phyloP scores from a whole-genome alignment of 2,797 vertebrate species.

The Onychomys arenicola region DNA sequence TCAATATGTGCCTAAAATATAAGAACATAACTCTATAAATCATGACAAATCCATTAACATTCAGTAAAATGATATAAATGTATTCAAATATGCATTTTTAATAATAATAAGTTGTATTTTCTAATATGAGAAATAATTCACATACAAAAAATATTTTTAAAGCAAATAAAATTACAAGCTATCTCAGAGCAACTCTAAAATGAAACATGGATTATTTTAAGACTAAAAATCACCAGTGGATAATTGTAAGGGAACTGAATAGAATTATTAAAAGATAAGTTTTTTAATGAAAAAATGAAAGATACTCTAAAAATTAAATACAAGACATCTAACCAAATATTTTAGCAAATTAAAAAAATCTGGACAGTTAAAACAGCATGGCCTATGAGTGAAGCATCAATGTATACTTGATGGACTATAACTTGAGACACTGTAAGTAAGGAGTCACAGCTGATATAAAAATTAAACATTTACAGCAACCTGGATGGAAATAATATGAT shows the following conservation, averaged over 20 bases:
- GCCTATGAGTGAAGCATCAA: not conserved
- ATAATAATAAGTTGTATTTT: not conserved
- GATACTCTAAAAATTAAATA: not conserved
- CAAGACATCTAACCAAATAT: not conserved
- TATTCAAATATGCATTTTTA: not conserved
- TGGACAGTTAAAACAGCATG: not conserved
- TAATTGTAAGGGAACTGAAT: not conserved
- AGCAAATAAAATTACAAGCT: not conserved
- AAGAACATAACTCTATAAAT: not conserved
- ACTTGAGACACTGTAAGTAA: not conserved
- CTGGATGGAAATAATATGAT: not conserved
- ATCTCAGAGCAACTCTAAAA: not conserved
- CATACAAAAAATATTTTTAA: conserved; percentile 7
- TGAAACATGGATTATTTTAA: not conserved
- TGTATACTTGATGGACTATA: not conserved
- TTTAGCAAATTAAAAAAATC: not conserved
- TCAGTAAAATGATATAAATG: not conserved
- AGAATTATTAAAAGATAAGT: not conserved
- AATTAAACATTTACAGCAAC: not conserved
- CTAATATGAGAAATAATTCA: not conserved
- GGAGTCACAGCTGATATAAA: not conserved
- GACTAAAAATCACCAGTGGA: not conserved
- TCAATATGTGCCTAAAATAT: not conserved
- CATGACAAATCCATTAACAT: not conserved
- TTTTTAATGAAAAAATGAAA: not conserved